Base-by-base conservation (phyloP, 2,888 invertebrate genomes). In the Eudemis profundana region DNA sequence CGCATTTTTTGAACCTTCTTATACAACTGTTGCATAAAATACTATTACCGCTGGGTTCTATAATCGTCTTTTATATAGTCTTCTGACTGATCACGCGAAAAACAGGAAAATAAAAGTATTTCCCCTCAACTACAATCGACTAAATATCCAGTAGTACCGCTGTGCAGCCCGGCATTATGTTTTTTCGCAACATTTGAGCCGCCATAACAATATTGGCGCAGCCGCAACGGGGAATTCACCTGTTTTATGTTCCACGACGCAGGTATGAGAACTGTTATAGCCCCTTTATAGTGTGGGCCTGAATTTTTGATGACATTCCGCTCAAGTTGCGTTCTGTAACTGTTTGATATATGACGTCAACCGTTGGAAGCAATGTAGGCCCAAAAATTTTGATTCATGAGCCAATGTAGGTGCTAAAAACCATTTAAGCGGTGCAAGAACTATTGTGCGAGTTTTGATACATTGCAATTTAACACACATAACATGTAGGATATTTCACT, bases 121-220 rank as follows among this genome's bases (percentile, higher is more conserved):
- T 15, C 23, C 7, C 10, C 21, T 7, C 19, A 54, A 14, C 15
- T 27, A 27, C 17, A 49, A 29, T 63, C 49, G 54, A 56, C 49
- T 47, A 47, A 40, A 27, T n/a, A 1, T 38, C 56, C 56, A 56
- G n/a, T 56, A n/a, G 56, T 57, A 63, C 49, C 63, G 42, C 56
- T 42, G 14, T 40, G 3, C 23, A 14, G 33, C 12, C 29, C 42
- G n/a, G 21, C 54, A 42, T 56, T 56, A 29, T 50, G 56, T 74
- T 72, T 71, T 67, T 62, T 68, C 63, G 69, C 64, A 63, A 76
- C 74, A 76, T 77, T 76, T 76, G 71, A 69, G 67, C 57, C 36
- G 49, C 64, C 67, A 69, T 75, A 72, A 73, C 71, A 73, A 70
- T 74, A 74, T 74, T 68, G 71, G 61, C 66, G 68, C 42, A 51